Percentiles rank a stretch among this genome's conserved stretches.
Conservation (phyloP, 2,888 invertebrate genomes). For the Lissocephala sabroskyi region DNA sequence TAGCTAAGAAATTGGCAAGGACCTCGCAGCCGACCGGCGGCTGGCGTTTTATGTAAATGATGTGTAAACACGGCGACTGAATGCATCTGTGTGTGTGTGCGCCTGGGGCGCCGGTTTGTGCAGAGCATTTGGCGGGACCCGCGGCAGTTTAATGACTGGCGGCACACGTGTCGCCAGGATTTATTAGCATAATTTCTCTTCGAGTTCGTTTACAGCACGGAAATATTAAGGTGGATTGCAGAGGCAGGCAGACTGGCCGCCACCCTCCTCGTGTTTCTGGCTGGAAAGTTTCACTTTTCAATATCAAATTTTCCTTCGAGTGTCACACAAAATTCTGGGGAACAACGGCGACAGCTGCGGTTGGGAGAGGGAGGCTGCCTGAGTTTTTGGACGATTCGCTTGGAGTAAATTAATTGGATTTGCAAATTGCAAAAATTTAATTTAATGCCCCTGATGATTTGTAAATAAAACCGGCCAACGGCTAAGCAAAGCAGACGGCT, state of each 20-base stretch:
- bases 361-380: slow-evolving; percentile 32
- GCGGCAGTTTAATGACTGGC: slow-evolving; percentile 56
- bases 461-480: slow-evolving; percentile 34
- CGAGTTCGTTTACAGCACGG: slow-evolving; percentile 35
- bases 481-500: not conserved
- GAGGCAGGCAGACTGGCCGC: slow-evolving; percentile 14
- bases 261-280: not conserved
- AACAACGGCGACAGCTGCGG: too few relatives aligned
- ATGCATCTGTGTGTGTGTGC: not conserved
- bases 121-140: slow-evolving; percentile 14
- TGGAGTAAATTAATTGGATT: slow-evolving; percentile 66
- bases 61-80: slow-evolving; percentile 52
- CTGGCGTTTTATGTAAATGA: slow-evolving; percentile 62
- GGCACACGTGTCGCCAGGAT: slow-evolving; percentile 59
- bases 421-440: slow-evolving; percentile 60
- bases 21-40: slow-evolving; percentile 17
- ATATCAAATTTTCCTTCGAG: slow-evolving; percentile 26
- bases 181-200: slow-evolving; percentile 60
- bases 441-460: slow-evolving; percentile 43
- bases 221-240: slow-evolving; percentile 56
- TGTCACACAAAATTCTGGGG: too few relatives aligned
- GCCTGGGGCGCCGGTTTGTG: slow-evolving; percentile 13
- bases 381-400: slow-evolving; percentile 58
- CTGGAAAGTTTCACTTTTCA: slow-evolving; percentile 42
- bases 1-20: slow-evolving; percentile 46